Base-by-base conservation (phyloP, 2,113 vertebrate genomes). In the Loxodonta africana region DNA sequence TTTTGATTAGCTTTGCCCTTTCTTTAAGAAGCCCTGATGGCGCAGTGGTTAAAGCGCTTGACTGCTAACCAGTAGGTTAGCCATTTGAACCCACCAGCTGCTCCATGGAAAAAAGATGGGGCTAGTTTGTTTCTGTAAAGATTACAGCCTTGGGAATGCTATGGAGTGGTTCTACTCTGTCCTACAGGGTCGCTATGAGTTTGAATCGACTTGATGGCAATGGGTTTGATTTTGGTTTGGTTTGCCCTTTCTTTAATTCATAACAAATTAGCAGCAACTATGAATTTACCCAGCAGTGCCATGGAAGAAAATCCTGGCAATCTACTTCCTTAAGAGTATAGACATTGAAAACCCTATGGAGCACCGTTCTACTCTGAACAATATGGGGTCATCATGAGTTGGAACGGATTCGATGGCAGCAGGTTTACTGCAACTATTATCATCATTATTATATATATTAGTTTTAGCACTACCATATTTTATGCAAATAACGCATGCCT, bases 1-100 rank as follows among this genome's bases (percentile, higher is more conserved):
- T 77, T 77, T 86, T 90, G 78, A 65, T 60, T 81, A 71, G 4
- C 71, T 96, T 93, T 76, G 4, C 17, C 30, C 30, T 89, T 92
- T 92, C 48, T 88, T 41, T 23, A 83, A n/a, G 63, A 18, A 26
- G 25, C 25, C 9, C 14, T 25, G 11, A 8, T 65, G 26, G 23
- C 7, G 23, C 10, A 28, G 63, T 9, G 63, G 26, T 65, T 65
- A 65, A 57, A 65, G 63, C 4, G 3, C 26, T 26, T 28, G 18
- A 18, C 25, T 26, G 63, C 25, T 65, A 65, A 65, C 14, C 12
- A 65, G 2, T 21, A 65, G 25, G 63, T 65, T 8, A 28, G 63
- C 63, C 28, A 26, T 65, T 65, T 4, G 26, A 65, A 62, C 60
- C 53, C 53, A 57, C 53, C 60, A 21, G 60, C 60, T 23, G 18